Conservation (phyloP, 2,888 invertebrate species). For the Diogma glabrata region DNA sequence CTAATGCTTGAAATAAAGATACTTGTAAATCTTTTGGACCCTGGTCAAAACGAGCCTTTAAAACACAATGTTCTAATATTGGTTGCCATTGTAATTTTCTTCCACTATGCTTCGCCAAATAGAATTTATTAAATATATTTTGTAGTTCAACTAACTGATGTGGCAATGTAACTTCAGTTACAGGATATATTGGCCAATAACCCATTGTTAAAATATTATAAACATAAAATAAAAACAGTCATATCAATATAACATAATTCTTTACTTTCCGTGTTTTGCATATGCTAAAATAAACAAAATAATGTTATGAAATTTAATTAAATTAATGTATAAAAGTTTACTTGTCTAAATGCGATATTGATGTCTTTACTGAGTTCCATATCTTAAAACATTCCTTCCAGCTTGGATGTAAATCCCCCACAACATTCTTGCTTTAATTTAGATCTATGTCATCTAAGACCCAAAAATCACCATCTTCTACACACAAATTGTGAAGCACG, state of each 20-base stretch:
- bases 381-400: slow-evolving; percentile 99
- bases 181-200: slow-evolving; percentile 95
- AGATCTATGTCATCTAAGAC: no score
- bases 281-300: slow-evolving; percentile 19
- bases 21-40: slow-evolving; percentile 93
- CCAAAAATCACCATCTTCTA: no score
- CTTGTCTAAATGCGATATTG: slow-evolving; percentile 87
- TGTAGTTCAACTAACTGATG: slow-evolving; percentile 84
- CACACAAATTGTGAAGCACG: no score
- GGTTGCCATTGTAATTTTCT: slow-evolving; percentile 98
- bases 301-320: slow-evolving; percentile 23
- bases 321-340: slow-evolving; percentile 35
- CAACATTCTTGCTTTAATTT: slow-evolving; percentile 99
- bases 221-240: slow-evolving; percentile 88
- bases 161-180: slow-evolving; percentile 85
- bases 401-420: slow-evolving; percentile 94
- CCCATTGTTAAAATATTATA: slow-evolving; percentile 97
- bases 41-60: slow-evolving; percentile 75
- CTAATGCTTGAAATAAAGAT: slow-evolving; percentile 92
- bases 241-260: slow-evolving; percentile 58
- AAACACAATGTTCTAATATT: slow-evolving; percentile 92
- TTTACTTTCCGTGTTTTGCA: slow-evolving; percentile 28
- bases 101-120: slow-evolving; percentile 93
- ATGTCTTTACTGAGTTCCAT: slow-evolving; percentile 98
- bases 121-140: slow-evolving; percentile 94